Conservation (phyloP, 2,888 invertebrate genomes). For the Leptopilina myrica region DNA sequence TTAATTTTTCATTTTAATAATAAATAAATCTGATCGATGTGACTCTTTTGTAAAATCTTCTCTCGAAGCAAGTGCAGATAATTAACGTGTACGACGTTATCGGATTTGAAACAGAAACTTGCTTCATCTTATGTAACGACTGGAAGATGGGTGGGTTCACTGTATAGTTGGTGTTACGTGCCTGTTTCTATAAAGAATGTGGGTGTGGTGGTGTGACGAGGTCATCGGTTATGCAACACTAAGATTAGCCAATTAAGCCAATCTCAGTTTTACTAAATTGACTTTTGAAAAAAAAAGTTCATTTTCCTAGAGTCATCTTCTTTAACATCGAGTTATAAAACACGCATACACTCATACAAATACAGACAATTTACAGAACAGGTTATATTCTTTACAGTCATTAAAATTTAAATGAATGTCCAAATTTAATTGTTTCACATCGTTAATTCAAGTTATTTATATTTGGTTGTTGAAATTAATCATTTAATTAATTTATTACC, state of each 20-base stretch:
- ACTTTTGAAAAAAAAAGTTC: slow-evolving; percentile 2
- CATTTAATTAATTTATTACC: no score
- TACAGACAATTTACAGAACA: no score
- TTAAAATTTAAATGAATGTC: no score
- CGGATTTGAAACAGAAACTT: slow-evolving; percentile 32
- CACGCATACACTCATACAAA: no score
- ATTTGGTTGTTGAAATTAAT: no score
- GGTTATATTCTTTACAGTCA: no score
- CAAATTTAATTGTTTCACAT: no score
- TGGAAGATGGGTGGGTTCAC: slow-evolving; percentile 38
- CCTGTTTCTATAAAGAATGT: slow-evolving; percentile 28
- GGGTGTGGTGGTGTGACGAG: slow-evolving; percentile 39
- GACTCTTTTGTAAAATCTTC: slow-evolving; percentile 7
- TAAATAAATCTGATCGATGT: slow-evolving; percentile 2
- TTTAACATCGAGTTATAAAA: no score
- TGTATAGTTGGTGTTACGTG: slow-evolving; percentile 12
- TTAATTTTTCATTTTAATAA: not conserved
- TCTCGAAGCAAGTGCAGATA: slow-evolving; percentile 3
- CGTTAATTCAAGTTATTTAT: no score
- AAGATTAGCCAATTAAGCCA: slow-evolving; percentile 33
- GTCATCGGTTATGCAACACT: slow-evolving; percentile 24
- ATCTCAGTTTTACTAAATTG: slow-evolving; percentile 14
- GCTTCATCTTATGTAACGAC: slow-evolving; percentile 28
- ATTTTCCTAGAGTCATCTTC: no score
- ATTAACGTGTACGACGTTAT: slow-evolving; percentile 17